phyloP scores from a whole-genome alignment of 2,888 invertebrate species.

The Cryptocephalus primarius region DNA sequence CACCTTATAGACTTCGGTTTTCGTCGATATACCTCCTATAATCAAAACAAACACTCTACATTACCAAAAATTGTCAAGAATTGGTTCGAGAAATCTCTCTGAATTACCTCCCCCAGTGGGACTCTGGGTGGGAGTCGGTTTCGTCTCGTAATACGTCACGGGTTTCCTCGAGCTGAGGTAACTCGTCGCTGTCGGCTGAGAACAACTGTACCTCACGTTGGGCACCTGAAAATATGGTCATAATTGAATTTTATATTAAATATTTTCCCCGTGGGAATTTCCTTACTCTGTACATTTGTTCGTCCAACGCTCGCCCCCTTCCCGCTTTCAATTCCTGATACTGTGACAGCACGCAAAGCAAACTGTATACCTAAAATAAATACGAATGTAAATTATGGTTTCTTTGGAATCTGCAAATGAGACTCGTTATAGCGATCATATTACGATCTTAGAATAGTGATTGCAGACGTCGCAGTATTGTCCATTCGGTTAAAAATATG shows the following conservation, averaged over 20 bases:
- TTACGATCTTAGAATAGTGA: too few relatives aligned
- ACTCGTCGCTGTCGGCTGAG: conserved; percentile 43
- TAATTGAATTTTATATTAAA: background rate
- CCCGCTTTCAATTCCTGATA: conserved; percentile 71
- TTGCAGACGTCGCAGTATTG: too few relatives aligned
- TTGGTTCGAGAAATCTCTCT: too few relatives aligned
- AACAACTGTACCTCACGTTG: conserved; percentile 41
- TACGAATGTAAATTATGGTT: background rate
- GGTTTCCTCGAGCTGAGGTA: conserved; percentile 39
- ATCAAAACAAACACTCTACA: too few relatives aligned
- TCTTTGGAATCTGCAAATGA: too few relatives aligned
- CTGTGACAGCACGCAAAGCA: conserved; percentile 77
- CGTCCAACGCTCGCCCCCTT: conserved; percentile 58
- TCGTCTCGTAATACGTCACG: conserved; percentile 42
- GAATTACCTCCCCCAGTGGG: conserved; percentile 23
- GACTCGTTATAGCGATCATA: too few relatives aligned
- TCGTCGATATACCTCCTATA: too few relatives aligned
- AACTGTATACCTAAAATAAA: conserved; percentile 58
- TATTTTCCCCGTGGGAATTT: background rate
- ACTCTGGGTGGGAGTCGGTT: conserved; percentile 45
- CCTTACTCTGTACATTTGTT: conserved; percentile 47
- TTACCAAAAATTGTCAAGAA: too few relatives aligned
- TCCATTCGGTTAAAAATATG: too few relatives aligned
- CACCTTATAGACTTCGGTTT: too few relatives aligned
- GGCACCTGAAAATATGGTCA: conserved; percentile 34